Evolutionary conservation across 2,888 invertebrate species (phyloP), one percentile per base, ranked within the genome.

Genomic region (Phorcus lineatus): DNA sequence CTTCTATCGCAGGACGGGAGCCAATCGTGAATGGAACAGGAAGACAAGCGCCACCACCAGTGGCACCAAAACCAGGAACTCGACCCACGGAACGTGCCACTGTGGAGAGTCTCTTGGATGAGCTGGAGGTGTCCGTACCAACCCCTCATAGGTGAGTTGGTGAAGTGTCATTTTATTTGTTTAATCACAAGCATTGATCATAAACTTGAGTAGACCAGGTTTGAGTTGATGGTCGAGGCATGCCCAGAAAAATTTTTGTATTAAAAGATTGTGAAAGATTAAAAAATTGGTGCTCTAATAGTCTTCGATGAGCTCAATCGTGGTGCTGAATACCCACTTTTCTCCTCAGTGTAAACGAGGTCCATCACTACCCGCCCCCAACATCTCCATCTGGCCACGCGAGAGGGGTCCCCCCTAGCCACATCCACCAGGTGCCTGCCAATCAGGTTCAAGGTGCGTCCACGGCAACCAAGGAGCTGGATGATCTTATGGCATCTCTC

Each of bases 401-500:
- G 47, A 78, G 66, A 22, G 55, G 74, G 36, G 62, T 76, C 17
- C 36, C 80, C n/a, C 62, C 82, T 17, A 75, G 79, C 22, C 57
- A 82, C 36, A 77, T 74, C 53, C 80, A 81, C 81, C 80, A 79
- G 19, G 82, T 80, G 17, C 82, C 80, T 16, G 47, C 55, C 16
- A 24, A 28, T 67, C 74, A 76, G 24, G 66, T 79, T 9, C 87
- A 85, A 66, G 88, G 94, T 80, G 96, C 97, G 28, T 98, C 98
- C 78, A 96, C 96, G 82, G 98, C 98, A 53, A 98, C 98, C 28
- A 96, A 96, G 93, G 98, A 99, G 93, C 95, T 99, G 82, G 98
- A 99, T 91, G 98, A 98, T 91, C 95, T 99, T 83, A 98, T 99
- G 98, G 97, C 97, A 1, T 97, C 98, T 7, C 94, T 99, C 16